Evolutionary conservation across 2,797 vertebrate species (phyloP).

Genomic region (Catostomus latipinnis): DNA sequence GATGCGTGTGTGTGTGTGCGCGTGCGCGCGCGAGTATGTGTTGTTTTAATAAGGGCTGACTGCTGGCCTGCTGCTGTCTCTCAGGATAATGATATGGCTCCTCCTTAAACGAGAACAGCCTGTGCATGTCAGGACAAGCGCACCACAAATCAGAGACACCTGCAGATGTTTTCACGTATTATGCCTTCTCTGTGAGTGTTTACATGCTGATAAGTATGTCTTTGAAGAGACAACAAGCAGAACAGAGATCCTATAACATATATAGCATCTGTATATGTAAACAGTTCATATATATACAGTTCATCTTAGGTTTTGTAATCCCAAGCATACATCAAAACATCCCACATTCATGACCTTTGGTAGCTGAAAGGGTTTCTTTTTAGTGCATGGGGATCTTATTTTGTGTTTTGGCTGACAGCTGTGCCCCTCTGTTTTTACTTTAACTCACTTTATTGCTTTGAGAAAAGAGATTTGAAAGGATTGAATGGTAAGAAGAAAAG

Average conservation of each 20-base stretch:
- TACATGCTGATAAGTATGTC: conserved; percentile 24
- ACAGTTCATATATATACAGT: conserved; percentile 24
- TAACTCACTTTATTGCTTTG: background rate
- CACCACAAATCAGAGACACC: conserved; percentile 46
- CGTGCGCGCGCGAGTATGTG: background rate
- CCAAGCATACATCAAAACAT: conserved; percentile 25
- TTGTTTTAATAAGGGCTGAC: conserved; percentile 53
- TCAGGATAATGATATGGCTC: conserved; percentile 32
- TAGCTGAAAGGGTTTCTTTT: conserved; percentile 24
- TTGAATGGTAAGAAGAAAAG: no score
- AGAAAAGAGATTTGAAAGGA: background rate
- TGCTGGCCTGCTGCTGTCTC: conserved; percentile 36
- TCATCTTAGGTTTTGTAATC: conserved; percentile 27
- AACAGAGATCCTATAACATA: conserved; percentile 35
- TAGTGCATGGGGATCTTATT: background rate
- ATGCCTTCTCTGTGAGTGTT: conserved; percentile 53
- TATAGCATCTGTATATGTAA: conserved; percentile 20
- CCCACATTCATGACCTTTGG: conserved; percentile 10
- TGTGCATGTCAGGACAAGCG: conserved; percentile 65
- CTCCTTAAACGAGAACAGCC: conserved; percentile 31
- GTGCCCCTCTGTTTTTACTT: conserved; percentile 13
- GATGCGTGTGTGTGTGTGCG: conserved; percentile 11
- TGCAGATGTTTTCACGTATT: conserved; percentile 52
- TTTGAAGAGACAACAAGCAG: conserved; percentile 28
- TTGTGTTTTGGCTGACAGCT: conserved; percentile 7